Percentiles rank a stretch among this genome's conserved stretches.
phyloP scores from a whole-genome alignment of 2,797 vertebrate genomes.

The Tamandua tetradactyla region DNA sequence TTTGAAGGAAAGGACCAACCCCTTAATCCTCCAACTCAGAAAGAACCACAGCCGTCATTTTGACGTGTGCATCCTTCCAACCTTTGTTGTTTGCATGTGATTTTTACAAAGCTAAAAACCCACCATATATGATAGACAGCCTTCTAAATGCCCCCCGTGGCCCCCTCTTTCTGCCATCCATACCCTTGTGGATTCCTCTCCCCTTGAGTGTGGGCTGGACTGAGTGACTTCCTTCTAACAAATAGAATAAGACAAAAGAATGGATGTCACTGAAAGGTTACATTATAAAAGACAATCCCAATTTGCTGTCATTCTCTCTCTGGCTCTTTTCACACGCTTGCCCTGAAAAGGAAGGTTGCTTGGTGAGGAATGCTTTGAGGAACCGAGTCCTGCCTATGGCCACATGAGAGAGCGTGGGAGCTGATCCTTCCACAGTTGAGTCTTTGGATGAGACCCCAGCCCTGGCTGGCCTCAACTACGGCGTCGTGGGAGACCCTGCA shows the following conservation, averaged over 20 bases:
- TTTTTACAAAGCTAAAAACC: background rate
- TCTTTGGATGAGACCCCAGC: background rate
- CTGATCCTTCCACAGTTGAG: background rate
- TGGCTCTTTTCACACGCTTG: background rate
- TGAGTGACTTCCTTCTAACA: background rate
- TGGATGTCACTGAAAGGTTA: background rate
- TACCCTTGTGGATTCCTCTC: background rate
- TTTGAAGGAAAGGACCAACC: background rate
- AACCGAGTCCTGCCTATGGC: background rate
- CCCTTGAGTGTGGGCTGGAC: background rate
- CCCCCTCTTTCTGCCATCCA: background rate
- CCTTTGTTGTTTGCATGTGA: no score
- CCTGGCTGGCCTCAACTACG: background rate
- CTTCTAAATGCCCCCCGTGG: background rate
- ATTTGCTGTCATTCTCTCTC: background rate
- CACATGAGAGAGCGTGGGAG: no score
- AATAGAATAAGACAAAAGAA: background rate
- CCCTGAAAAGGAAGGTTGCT: background rate
- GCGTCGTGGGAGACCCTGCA: background rate
- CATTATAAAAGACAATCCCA: background rate
- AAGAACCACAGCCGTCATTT: background rate
- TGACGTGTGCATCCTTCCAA: background rate
- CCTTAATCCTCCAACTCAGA: background rate
- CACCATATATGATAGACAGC: background rate
- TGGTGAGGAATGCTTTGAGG: no score